phyloP scores from a whole-genome alignment of 2,888 invertebrate genomes.

The Nomada hirtipes region DNA sequence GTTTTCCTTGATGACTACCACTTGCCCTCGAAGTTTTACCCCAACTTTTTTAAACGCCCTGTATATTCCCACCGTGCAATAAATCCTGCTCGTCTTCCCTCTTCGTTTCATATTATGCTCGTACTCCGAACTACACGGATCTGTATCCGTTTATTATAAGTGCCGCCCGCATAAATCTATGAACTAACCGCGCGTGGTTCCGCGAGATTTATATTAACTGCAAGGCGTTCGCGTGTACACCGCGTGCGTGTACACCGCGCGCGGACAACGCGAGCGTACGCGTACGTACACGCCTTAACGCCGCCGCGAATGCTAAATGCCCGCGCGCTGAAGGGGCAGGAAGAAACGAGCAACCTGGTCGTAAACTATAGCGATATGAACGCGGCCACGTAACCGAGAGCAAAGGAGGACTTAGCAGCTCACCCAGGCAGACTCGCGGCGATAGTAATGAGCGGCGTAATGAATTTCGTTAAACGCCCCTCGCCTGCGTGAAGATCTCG shows the following conservation, averaged over 20 bases:
- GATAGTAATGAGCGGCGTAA: slow-evolving; percentile 75
- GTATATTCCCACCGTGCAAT: slow-evolving; percentile 31
- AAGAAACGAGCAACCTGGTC: slow-evolving; percentile 41
- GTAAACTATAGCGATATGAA: slow-evolving; percentile 64
- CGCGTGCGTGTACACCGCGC: slow-evolving; percentile 29
- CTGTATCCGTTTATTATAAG: slow-evolving; percentile 42
- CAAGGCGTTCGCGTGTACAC: slow-evolving; percentile 29
- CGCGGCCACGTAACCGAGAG: slow-evolving; percentile 51
- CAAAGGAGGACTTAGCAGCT: slow-evolving; percentile 15
- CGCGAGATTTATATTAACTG: slow-evolving; percentile 64
- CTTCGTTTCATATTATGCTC: neutral
- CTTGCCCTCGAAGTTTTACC: neutral
- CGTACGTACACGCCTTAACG: slow-evolving; percentile 55
- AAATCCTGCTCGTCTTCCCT: slow-evolving; percentile 29
- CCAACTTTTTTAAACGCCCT: neutral
- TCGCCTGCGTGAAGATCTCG: slow-evolving; percentile 71
- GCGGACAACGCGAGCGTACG: slow-evolving; percentile 32
- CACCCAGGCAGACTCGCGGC: slow-evolving; percentile 28
- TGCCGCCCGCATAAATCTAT: slow-evolving; percentile 64
- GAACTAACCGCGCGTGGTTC: slow-evolving; percentile 54
- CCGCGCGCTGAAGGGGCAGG: slow-evolving; percentile 28
- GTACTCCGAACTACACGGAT: neutral
- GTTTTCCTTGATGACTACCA: neutral
- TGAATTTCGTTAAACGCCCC: slow-evolving; percentile 75
- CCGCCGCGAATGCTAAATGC: slow-evolving; percentile 66